These are phyloP conservation scores for Muricea muricata DNA, from an alignment of 92 coral and sea anemone genomes.

Conservation along the genomic window DNA sequence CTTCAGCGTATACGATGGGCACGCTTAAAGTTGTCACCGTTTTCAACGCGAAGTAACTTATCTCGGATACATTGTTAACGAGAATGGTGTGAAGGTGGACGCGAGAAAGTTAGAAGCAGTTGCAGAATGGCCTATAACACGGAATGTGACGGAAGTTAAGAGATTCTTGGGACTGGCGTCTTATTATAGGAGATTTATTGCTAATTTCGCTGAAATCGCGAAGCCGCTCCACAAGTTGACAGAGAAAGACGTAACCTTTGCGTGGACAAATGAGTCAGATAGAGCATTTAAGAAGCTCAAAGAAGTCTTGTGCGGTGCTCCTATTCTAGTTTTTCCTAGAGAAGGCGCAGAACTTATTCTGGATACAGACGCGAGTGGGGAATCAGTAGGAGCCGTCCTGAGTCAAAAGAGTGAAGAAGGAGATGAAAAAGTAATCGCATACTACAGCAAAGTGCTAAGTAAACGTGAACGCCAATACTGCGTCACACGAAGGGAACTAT, in stretches of 20 bases:
- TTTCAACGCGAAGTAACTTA: constrained; percentile 7
- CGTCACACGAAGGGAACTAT: neutral
- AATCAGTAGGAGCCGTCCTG: too few relatives aligned
- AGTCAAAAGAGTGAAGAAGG: neutral
- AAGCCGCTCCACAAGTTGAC: constrained; percentile 32
- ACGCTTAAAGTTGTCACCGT: neutral
- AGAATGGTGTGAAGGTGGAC: constrained; percentile 11
- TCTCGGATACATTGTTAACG: neutral
- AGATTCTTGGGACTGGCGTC: constrained; percentile 60
- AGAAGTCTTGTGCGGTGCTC: neutral
- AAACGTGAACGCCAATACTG: neutral
- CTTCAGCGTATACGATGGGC: neutral
- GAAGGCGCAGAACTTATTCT: too few relatives aligned
- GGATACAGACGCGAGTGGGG: too few relatives aligned
- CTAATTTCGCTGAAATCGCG: constrained; percentile 42
- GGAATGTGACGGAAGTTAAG: constrained; percentile 41
- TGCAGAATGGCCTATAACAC: constrained; percentile 39
- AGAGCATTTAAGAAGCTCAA: neutral
- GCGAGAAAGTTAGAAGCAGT: constrained; percentile 8
- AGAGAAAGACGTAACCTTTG: constrained; percentile 18
- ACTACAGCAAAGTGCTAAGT: neutral
- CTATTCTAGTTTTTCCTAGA: neutral
- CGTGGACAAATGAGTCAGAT: constrained; percentile 11
- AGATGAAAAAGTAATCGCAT: constrained; percentile 3
- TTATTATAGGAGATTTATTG: constrained; percentile 51